Conservation (phyloP, 2,888 invertebrate species). For the Crocallis elinguaria region DNA sequence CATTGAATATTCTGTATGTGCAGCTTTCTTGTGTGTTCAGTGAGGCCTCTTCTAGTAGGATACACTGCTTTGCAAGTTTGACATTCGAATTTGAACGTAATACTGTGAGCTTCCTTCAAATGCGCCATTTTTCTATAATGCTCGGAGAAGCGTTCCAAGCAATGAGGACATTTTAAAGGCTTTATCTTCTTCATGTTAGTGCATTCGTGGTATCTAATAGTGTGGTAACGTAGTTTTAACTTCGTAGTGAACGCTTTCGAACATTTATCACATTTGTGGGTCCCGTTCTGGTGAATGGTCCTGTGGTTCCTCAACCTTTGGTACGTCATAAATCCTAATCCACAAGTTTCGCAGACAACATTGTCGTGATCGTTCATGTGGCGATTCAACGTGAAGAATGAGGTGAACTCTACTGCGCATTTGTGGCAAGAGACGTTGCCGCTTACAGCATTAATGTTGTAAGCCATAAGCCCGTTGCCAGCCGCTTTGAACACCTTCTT, state of each 20-base stretch:
- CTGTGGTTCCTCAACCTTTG: conserved; percentile 71
- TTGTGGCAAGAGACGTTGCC: not conserved
- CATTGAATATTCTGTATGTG: conserved; percentile 74
- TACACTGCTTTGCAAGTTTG: conserved; percentile 62
- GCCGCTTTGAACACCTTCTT: conserved; percentile 37
- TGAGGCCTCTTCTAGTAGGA: conserved; percentile 65
- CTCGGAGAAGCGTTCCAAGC: conserved; percentile 71
- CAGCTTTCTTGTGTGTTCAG: conserved; percentile 71
- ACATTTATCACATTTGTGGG: conserved; percentile 69
- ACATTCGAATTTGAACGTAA: conserved; percentile 70
- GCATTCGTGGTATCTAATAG: conserved; percentile 67
- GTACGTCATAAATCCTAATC: conserved; percentile 73
- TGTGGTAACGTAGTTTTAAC: conserved; percentile 69
- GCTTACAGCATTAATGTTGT: not conserved
- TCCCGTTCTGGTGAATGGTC: conserved; percentile 70
- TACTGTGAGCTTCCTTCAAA: conserved; percentile 69
- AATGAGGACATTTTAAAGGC: conserved; percentile 73
- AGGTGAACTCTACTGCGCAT: not conserved
- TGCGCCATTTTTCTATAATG: conserved; percentile 76
- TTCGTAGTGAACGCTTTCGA: conserved; percentile 68
- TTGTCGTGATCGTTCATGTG: conserved; percentile 35
- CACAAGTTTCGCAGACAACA: conserved; percentile 76
- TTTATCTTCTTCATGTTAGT: conserved; percentile 65
- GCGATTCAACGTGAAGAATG: not conserved
- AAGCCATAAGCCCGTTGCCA: conserved; percentile 39